Conservation (phyloP, 1,140 invertebrate species). For the Bilobella aurantiaca region DNA sequence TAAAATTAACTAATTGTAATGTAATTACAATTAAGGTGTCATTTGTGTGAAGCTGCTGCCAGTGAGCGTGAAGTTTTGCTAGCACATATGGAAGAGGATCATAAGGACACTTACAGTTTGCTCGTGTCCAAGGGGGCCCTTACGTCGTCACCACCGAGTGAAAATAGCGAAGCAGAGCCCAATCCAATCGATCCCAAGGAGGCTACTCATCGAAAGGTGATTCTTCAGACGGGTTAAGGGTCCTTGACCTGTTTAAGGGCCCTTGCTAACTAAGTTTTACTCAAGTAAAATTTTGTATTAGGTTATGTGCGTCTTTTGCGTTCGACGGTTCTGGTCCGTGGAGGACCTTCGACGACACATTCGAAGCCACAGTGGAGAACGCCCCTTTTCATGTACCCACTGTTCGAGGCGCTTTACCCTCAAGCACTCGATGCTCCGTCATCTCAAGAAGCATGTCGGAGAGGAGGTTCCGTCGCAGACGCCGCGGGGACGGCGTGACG, state of each 20-base stretch:
- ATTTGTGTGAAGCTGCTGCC: slow-evolving; percentile 79
- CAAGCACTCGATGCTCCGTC: slow-evolving; percentile 86
- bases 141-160: slow-evolving; percentile 25
- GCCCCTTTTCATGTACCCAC: slow-evolving; percentile 58
- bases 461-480: not conserved
- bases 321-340: slow-evolving; percentile 84
- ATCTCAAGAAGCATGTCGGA: slow-evolving; percentile 65
- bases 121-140: slow-evolving; percentile 68
- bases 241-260: not conserved
- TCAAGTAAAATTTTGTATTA: slow-evolving; percentile 38
- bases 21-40: slow-evolving; percentile 72
- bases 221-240: not conserved
- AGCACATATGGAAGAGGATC: slow-evolving; percentile 48
- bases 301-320: slow-evolving; percentile 82
- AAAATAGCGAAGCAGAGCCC: slow-evolving; percentile 26
- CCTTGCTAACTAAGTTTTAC: slow-evolving; percentile 10
- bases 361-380: slow-evolving; percentile 73
- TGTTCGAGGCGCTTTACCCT: slow-evolving; percentile 73
- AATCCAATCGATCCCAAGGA: slow-evolving; percentile 16
- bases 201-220: slow-evolving; percentile 28
- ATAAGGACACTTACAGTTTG: slow-evolving; percentile 43
- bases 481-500: not conserved
- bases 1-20: too few species aligned
- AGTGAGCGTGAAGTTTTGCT: slow-evolving; percentile 64
- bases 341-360: slow-evolving; percentile 85